phyloP scores from a whole-genome alignment of 2,888 invertebrate genomes.

The Cosmia pyralina region DNA sequence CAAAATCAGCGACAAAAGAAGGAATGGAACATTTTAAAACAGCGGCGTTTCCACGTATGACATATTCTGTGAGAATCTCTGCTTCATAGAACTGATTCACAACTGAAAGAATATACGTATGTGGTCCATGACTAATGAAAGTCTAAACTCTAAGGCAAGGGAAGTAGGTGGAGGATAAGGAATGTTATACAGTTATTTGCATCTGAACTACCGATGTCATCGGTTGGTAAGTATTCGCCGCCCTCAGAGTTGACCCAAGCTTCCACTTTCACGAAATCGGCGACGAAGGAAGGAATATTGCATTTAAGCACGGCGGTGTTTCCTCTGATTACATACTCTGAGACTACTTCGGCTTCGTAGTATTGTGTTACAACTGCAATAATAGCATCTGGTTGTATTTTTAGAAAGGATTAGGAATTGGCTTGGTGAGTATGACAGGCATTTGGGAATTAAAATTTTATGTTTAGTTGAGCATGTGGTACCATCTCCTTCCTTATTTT shows the following conservation, averaged over 20 bases:
- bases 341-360: conserved; percentile 96
- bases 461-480: conserved; percentile 61
- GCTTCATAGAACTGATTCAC: conserved; percentile 97
- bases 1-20: conserved; percentile 97
- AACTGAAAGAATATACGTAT: conserved; percentile 76
- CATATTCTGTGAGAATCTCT: conserved; percentile 96
- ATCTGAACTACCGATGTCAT: conserved; percentile 92
- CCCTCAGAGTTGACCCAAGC: conserved; percentile 93
- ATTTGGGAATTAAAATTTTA: conserved; percentile 40
- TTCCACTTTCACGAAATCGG: conserved; percentile 97
- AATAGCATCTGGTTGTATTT: conserved; percentile 49
- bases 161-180: conserved; percentile 50
- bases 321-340: conserved; percentile 96
- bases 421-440: conserved; percentile 38
- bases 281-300: conserved; percentile 97
- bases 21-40: conserved; percentile 97
- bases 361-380: conserved; percentile 96
- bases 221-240: conserved; percentile 92
- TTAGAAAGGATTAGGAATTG: conserved; percentile 51
- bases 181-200: conserved; percentile 39
- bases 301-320: conserved; percentile 97
- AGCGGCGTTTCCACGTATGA: conserved; percentile 96
- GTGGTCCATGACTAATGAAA: conserved; percentile 37
- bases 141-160: conserved; percentile 27
- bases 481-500: conserved; percentile 82